These are phyloP conservation scores for Leptinotarsa texana DNA, from an alignment of 1,140 invertebrate genomes.

Conservation along the genomic window DNA sequence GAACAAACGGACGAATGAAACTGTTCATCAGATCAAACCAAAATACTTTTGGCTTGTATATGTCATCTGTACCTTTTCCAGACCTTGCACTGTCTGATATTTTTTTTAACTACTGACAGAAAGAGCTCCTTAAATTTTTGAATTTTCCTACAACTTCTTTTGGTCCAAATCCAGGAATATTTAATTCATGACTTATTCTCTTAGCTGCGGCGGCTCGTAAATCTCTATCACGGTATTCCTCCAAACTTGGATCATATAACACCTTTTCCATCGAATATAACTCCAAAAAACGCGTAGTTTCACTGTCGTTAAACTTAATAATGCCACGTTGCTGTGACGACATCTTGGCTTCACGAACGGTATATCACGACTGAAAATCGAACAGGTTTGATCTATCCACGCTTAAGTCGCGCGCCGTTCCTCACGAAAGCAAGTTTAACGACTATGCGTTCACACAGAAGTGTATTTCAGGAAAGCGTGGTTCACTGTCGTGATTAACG, in stretches of 20 bases:
- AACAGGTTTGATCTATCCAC: too few species aligned
- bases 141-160: slow-evolving; percentile 34
- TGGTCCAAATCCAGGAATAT: slow-evolving; percentile 27
- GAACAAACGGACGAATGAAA: slow-evolving; percentile 25
- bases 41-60: slow-evolving; percentile 33
- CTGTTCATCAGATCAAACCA: not conserved
- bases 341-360: too few species aligned
- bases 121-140: slow-evolving; percentile 33
- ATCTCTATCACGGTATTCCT: slow-evolving; percentile 31
- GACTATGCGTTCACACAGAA: too few species aligned
- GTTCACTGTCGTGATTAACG: too few species aligned
- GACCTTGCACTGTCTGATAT: slow-evolving; percentile 32
- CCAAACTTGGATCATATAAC: slow-evolving; percentile 29
- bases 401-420: too few species aligned
- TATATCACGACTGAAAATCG: too few species aligned
- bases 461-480: too few species aligned
- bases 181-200: slow-evolving; percentile 29
- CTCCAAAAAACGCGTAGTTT: slow-evolving; percentile 22
- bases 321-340: too few species aligned
- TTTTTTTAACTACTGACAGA: slow-evolving; percentile 46
- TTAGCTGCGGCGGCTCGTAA: slow-evolving; percentile 30
- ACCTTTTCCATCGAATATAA: slow-evolving; percentile 32
- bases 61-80: slow-evolving; percentile 37
- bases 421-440: too few species aligned
- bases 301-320: slow-evolving; percentile 19